These are phyloP conservation scores for Anniella stebbinsi DNA, from an alignment of 2,797 vertebrate species.

Conservation along the genomic window DNA sequence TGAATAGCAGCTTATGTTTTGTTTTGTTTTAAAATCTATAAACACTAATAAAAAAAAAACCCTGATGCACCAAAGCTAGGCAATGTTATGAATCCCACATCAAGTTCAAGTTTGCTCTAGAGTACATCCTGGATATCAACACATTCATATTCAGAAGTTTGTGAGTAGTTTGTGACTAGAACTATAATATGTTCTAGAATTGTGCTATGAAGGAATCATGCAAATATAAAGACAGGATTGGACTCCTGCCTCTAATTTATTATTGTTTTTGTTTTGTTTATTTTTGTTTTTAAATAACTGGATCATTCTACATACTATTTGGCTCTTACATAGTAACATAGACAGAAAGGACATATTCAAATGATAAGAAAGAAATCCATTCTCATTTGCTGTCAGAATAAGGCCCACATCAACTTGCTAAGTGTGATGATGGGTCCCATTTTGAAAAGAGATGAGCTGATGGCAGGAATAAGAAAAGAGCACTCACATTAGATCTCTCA, in stretches of 20 bases:
- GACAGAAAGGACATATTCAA: background rate
- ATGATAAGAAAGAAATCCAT: background rate
- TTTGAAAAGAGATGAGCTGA: background rate
- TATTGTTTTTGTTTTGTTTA: too few relatives aligned
- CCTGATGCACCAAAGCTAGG: background rate
- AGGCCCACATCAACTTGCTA: background rate
- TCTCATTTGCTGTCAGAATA: background rate
- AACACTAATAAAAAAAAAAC: background rate
- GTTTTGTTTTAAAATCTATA: background rate
- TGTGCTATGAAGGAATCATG: background rate
- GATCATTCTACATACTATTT: background rate
- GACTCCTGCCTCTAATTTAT: background rate
- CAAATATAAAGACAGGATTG: background rate
- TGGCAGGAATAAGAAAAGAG: background rate
- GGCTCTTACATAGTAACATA: background rate
- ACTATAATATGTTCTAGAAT: background rate
- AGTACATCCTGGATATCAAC: background rate
- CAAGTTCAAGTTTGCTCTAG: background rate
- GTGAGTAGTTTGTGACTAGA: background rate
- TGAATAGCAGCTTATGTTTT: background rate
- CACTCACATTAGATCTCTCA: background rate
- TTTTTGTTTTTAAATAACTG: too few relatives aligned
- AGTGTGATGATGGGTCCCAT: background rate
- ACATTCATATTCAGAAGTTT: background rate
- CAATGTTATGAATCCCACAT: background rate